Evolutionary conservation across 2,888 invertebrate species (phyloP), one percentile per base, ranked within the genome.

Genomic region (Limnephilus auricula): DNA sequence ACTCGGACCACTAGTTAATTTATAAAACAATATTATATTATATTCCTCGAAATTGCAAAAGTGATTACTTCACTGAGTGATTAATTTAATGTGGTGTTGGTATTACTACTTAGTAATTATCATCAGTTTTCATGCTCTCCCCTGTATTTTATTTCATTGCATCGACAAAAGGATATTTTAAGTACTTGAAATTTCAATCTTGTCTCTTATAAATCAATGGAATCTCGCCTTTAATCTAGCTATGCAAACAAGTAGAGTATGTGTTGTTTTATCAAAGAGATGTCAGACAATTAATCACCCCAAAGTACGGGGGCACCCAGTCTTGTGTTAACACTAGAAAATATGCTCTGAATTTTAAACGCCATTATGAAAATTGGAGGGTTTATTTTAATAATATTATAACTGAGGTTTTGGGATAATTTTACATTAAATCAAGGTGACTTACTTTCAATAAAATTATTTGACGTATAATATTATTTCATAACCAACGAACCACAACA

Each of bases 191-290:
- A 18, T 65, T 65, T 65, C 50, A 65, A 65, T 65, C 25, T 65
- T 25, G 50, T 65, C 50, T 65, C 25, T 65, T 65, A 65, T 65
- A 25, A 65, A 65, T 25, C 18, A 65, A 65, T 65, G 50, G 50
- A 65, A 65, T 65, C 50, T 65, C 2, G 50, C 13, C 18, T 18
- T 13, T 65, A 25, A 15, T 15, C 50, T 65, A 65, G 0, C 25
- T 65, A 25, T 25, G 25, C 25, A 65, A 25, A 25, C 45, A 15
- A 15, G 45, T 30, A 85, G 45, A 85, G 45, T 86, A 31, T 50
- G 86, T 50, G 45, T 86, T 86, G 86, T 86, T 86, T 86, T 50
- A 86, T 86, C 86, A 86, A 50, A 86, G 50, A 30, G 50, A 86
- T 50, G 86, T 86, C 18, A 50, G 86, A 31, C 45, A 86, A 50